These are phyloP conservation scores for Brenthis daphne DNA, from an alignment of 2,888 invertebrate genomes.

Conservation along the genomic window DNA sequence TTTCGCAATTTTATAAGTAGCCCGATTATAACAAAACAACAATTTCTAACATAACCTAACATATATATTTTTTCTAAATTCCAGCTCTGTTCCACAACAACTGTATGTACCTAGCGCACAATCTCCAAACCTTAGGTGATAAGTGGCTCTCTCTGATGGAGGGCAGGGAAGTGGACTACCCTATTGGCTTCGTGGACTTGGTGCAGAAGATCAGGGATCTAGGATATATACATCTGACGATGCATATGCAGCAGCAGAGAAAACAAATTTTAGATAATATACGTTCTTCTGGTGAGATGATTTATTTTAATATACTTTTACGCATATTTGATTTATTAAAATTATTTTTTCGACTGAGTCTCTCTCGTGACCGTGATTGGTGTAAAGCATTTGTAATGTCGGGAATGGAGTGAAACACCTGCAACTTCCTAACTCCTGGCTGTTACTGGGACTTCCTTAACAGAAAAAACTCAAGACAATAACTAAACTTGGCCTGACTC, in stretches of 20 bases:
- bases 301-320: not conserved
- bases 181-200: slow-evolving; percentile 86
- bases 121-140: slow-evolving; percentile 85
- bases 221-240: slow-evolving; percentile 86
- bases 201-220: slow-evolving; percentile 85
- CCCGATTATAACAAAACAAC: no score
- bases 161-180: slow-evolving; percentile 75
- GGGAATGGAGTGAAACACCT: no score
- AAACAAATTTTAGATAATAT: slow-evolving; percentile 89
- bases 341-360: not conserved
- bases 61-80: not conserved
- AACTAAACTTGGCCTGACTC: no score
- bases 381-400: no score
- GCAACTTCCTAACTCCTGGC: no score
- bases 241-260: slow-evolving; percentile 89
- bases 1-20: no score
- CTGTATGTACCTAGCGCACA: slow-evolving; percentile 92
- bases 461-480: no score
- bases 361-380: not conserved
- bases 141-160: slow-evolving; percentile 86
- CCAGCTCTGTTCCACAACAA: slow-evolving; percentile 94
- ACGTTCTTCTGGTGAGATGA: slow-evolving; percentile 85
- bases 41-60: no score
- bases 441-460: no score
- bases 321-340: no score